Percentiles rank a stretch among this genome's conserved stretches.
phyloP scores from a whole-genome alignment of 2,888 invertebrate species.

The Colletes collaris region DNA sequence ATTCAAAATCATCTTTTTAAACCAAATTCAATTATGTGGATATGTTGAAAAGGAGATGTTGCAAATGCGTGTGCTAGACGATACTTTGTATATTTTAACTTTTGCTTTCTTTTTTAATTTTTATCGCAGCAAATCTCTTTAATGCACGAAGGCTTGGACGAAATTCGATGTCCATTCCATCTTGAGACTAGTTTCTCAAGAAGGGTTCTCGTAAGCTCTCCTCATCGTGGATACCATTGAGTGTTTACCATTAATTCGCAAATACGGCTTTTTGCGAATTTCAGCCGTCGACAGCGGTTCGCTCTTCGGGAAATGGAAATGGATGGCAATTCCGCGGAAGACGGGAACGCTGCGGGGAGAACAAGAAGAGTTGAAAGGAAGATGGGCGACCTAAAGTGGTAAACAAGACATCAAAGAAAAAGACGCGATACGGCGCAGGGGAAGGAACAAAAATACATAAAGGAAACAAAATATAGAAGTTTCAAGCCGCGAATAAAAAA shows the following conservation, averaged over 20 bases:
- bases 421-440: background rate
- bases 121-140: background rate
- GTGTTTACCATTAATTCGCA: slow-evolving; percentile 61
- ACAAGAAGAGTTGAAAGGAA: slow-evolving; percentile 1
- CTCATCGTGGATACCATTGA: slow-evolving; percentile 21
- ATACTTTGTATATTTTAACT: too few species aligned
- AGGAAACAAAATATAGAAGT: background rate
- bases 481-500: background rate
- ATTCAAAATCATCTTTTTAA: too few species aligned
- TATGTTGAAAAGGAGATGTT: too few species aligned
- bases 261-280: slow-evolving; percentile 54
- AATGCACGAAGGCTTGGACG: background rate
- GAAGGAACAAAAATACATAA: background rate
- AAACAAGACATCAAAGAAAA: slow-evolving; percentile 33
- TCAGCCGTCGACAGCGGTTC: slow-evolving; percentile 24
- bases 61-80: too few species aligned
- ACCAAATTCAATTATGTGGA: too few species aligned
- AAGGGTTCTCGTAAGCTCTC: background rate
- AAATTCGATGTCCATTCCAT: background rate
- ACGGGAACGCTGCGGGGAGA: background rate
- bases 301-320: slow-evolving; percentile 39
- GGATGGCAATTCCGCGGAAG: slow-evolving; percentile 18
- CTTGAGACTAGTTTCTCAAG: background rate
- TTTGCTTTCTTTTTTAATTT: too few species aligned
- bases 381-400: slow-evolving; percentile 19